Evolutionary conservation across 2,888 invertebrate species (phyloP).

Genomic region (Amitus sp.): DNA sequence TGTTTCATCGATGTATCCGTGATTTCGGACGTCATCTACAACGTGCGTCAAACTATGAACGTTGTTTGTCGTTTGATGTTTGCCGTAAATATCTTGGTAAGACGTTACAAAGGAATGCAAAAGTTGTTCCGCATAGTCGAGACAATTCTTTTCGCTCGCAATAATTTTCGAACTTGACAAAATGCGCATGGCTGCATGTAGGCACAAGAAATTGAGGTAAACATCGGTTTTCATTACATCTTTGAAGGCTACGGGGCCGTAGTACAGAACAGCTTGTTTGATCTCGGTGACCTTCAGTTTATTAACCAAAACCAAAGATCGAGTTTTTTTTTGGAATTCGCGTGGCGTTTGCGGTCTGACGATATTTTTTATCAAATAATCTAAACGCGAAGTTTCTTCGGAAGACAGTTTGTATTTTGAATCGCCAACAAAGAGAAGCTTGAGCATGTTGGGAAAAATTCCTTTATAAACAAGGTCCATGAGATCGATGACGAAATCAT

Average conservation of each 20-base stretch:
- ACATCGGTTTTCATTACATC: neutral
- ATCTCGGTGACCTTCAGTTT: slow-evolving; percentile 10
- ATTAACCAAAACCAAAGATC: neutral
- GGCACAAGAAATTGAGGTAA: neutral
- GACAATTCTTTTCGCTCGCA: no score
- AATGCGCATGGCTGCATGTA: neutral
- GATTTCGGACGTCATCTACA: neutral
- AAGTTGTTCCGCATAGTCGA: neutral
- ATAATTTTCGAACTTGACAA: no score
- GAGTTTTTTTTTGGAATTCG: slow-evolving; percentile 2
- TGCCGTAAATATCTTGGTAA: neutral
- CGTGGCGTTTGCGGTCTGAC: slow-evolving; percentile 2
- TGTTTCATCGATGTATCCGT: neutral
- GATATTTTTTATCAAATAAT: no score
- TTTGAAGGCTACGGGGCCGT: neutral
- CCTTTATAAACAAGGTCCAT: neutral
- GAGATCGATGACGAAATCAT: neutral
- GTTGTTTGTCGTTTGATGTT: neutral
- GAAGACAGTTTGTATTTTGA: neutral
- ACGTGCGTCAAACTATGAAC: neutral
- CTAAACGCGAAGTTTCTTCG: no score
- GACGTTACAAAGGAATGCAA: no score
- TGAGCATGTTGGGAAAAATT: slow-evolving; percentile 12
- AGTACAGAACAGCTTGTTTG: slow-evolving; percentile 6
- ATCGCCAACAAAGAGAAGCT: no score